Base-by-base conservation (phyloP, 1,140 invertebrate species). In the Drosophila novamexicana region DNA sequence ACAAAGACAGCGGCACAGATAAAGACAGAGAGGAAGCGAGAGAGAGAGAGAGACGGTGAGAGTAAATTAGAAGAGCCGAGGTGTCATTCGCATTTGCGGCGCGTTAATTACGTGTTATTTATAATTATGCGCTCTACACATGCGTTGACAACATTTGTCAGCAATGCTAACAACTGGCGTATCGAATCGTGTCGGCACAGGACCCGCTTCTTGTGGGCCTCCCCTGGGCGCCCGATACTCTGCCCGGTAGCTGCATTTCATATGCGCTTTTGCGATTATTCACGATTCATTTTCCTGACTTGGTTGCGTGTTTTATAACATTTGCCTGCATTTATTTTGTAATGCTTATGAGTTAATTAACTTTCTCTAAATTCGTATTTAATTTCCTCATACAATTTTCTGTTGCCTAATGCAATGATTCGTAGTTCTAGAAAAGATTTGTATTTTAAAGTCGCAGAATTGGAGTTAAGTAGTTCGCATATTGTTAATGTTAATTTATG, bases 21-120 rank as follows among this genome's bases (percentile, higher is more conserved):
- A 22, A 3, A 22, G 22, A 22, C 22, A 16, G 39, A 52, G 56
- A 44, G 56, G 22, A 9, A 37, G 50, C 53, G 39, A 56, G 32
- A 37, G 29, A 62, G 53, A 32, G 47, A 53, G 29, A 14, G 18
- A 7, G 22, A 29, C 2, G 22, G 22, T 29, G 22, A 4, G 22
- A 3, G 54, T 12, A 44, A 57, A 6, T 37, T 32, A 59, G 54
- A 47, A 34, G 39, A 63, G 74, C 58, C 65, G 74, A 89, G 83
- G 84, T 88, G 84, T 88, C 84, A 88, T 80, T 89, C 75, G 84
- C 84, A 81, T 88, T 89, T 84, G 84, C 74, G 54, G 81, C 84
- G 84, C 84, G 84, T 88, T 88, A 88, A 88, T 88, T 88, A 89
- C 77, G 81, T 88, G 80, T 88, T 88, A 88, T 88, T 88, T 88